Conservation (phyloP, 2,888 invertebrate genomes). For the Eupeodes luniger region DNA sequence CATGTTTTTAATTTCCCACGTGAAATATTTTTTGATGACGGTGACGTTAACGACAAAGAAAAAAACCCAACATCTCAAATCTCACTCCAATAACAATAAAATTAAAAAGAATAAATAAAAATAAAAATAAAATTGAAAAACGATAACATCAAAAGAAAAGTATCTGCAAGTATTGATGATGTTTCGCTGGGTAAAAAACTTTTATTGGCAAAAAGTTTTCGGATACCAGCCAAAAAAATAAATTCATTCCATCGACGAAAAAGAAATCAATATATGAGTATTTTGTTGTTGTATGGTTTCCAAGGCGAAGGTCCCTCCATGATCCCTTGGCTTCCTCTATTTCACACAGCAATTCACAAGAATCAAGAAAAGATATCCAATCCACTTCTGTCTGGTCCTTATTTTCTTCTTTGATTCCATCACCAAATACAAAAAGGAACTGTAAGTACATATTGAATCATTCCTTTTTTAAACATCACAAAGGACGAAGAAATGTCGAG, state of each 20-base stretch:
- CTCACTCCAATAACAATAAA: too few species aligned
- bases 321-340: background rate
- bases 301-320: background rate
- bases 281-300: background rate
- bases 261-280: slow-evolving; percentile 1
- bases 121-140: background rate
- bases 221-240: background rate
- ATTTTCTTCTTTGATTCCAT: background rate
- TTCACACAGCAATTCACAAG: background rate
- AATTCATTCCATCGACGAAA: background rate
- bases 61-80: too few species aligned
- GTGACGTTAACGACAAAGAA: background rate
- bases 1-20: slow-evolving; percentile 1
- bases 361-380: background rate
- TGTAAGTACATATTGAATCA: background rate
- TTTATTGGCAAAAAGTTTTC: slow-evolving; percentile 4
- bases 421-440: background rate
- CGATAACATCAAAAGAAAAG: background rate
- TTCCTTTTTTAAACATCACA: background rate
- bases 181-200: background rate
- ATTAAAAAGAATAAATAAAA: background rate
- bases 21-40: background rate
- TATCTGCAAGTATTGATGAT: background rate
- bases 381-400: background rate
- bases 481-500: background rate